Base-by-base conservation (phyloP, 2,113 vertebrate genomes). In the Motacilla tschutschensis region DNA sequence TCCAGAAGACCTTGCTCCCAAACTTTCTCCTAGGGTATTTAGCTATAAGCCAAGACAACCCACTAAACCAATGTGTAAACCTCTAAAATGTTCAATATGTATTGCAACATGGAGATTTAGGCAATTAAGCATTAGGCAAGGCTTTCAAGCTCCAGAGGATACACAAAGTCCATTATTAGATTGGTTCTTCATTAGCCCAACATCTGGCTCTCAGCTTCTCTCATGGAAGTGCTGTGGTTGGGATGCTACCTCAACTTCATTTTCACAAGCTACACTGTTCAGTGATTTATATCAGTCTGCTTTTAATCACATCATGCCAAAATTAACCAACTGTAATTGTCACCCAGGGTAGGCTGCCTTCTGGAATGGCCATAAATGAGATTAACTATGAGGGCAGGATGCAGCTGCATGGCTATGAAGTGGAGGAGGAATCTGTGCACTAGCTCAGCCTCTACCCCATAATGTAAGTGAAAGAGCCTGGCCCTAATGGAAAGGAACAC, bases 241-340 rank as follows among this genome's bases (percentile, higher is more conserved):
- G 38, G 76, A 33, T 60, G 41, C 35, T 85, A 70, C 75, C 65
- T 93, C 72, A 88, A 43, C 82, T 93, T 90, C 76, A 72, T 91
- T 94, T 91, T 92, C 87, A 80, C 83, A 90, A 85, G 79, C n/a
- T 71, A 54, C 54, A 53, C 47, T 65, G 43, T 62, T 77, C 72
- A 83, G 36, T 93, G 93, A 93, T 93, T 94, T 90, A 88, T 90
- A 78, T 87, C 72, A 85, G 69, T 71, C 88, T 95, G 81, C 29
- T 90, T 93, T 91, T 93, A 93, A 94, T 94, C 85, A 89, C 69
- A 87, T 89, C 73, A 75, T 67, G 89, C 79, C 82, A 85, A 72
- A 93, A 91, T 90, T 83, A 93, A 74, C 75, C 58, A 78, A 50
- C 41, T n/a, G 33, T 77, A 90, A 91, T 93, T 90, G 54, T 75